Conservation (phyloP, 2,888 invertebrate species). For the Tanaodytes sp. region DNA sequence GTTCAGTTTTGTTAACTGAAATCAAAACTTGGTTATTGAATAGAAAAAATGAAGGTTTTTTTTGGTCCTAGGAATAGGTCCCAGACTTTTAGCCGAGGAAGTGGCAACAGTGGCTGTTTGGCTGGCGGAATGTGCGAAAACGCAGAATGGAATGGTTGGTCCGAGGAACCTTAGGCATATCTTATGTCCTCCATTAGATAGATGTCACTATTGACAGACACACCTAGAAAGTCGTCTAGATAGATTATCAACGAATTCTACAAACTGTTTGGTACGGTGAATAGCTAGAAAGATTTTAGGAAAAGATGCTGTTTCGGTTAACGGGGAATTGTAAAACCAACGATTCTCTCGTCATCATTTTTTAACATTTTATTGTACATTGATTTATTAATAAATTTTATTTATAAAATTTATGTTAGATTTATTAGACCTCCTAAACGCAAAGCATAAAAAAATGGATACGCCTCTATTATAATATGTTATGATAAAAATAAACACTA, state of each 20-base stretch:
- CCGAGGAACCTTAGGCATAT: conserved; percentile 82
- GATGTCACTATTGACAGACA: conserved; percentile 17
- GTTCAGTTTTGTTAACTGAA: too few relatives aligned
- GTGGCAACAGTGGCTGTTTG: conserved; percentile 67
- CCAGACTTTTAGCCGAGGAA: conserved; percentile 64
- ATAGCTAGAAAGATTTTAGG: too few relatives aligned
- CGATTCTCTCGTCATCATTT: too few relatives aligned
- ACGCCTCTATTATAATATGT: too few relatives aligned
- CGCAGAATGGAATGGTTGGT: conserved; percentile 80
- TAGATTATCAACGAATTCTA: too few relatives aligned
- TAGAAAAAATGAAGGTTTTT: not conserved
- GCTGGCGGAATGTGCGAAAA: conserved; percentile 73
- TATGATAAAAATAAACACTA: conserved; percentile 25
- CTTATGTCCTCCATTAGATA: conserved; percentile 80
- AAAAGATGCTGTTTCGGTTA: too few relatives aligned
- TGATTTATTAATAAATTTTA: conserved; percentile 42
- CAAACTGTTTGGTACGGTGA: too few relatives aligned
- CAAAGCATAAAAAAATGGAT: too few relatives aligned
- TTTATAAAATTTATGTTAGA: conserved; percentile 39
- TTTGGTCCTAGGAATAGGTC: conserved; percentile 65
- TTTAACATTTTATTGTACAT: conserved; percentile 44
- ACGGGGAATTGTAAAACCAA: too few relatives aligned
- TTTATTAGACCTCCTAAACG: conserved; percentile 24
- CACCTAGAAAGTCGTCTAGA: too few relatives aligned
- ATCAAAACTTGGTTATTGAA: too few relatives aligned